A percentile compares a stretch with the other conserved stretches of the same genome.
Evolutionary conservation across 2,113 vertebrate species (phyloP).

Genomic region (Alethe castanea): DNA sequence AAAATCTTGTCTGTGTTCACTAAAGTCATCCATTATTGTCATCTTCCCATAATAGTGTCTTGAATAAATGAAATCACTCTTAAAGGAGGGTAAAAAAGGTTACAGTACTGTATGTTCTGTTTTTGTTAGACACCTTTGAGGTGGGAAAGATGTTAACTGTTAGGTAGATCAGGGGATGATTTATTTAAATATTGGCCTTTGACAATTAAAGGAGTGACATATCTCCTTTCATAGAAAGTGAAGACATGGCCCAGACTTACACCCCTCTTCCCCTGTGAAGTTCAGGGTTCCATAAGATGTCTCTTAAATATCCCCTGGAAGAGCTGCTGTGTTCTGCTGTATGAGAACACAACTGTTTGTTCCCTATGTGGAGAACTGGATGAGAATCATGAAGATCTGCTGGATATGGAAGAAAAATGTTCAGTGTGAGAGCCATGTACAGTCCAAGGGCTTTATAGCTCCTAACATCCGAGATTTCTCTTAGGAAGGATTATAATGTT

Average conservation of each 20-base stretch:
- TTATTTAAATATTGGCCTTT: neutral
- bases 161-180: neutral
- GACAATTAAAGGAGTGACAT: neutral
- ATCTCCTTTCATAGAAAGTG: neutral
- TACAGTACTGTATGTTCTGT: neutral
- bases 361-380: neutral
- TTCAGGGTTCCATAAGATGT: neutral
- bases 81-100: neutral
- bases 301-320: neutral
- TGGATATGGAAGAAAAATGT: neutral
- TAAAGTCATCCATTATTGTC: neutral
- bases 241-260: neutral
- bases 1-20: neutral
- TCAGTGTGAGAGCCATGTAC: neutral
- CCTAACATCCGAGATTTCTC: neutral
- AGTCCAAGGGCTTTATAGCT: neutral
- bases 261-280: neutral
- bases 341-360: neutral
- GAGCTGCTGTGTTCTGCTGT: neutral
- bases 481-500: neutral
- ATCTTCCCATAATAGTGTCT: neutral
- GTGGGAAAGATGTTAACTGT: neutral
- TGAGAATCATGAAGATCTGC: neutral
- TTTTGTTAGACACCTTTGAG: neutral
- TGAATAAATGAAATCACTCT: neutral